Conservation (phyloP, 2,113 vertebrate genomes). For the Agelaius phoeniceus region DNA sequence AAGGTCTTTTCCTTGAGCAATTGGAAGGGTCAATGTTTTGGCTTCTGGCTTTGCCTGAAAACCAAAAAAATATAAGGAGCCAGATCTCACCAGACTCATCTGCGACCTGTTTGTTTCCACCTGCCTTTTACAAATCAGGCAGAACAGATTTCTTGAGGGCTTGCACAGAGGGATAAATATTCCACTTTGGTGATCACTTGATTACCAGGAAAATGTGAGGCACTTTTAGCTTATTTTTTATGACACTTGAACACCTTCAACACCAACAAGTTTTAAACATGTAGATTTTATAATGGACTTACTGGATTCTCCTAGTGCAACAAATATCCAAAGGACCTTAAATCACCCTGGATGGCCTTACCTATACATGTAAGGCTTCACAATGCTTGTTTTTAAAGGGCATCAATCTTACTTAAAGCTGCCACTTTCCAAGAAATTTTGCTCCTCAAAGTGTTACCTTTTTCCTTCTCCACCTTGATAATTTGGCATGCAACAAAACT, state of each 20-base stretch:
- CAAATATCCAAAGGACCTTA: not conserved
- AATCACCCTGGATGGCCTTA: not conserved
- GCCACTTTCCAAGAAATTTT: not conserved
- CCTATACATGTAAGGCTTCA: not conserved
- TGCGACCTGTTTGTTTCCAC: not conserved
- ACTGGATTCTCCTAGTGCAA: not conserved
- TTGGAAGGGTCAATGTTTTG: not conserved
- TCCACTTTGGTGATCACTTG: accelerated
- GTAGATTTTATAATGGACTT: accelerated
- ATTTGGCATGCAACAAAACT: not conserved
- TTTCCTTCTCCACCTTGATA: not conserved
- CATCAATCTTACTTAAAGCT: not conserved
- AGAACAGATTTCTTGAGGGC: not conserved
- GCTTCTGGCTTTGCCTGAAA: not conserved
- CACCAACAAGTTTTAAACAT: not conserved
- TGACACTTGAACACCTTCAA: not conserved
- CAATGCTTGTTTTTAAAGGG: not conserved
- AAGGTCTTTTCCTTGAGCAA: not conserved
- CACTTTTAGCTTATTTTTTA: not conserved
- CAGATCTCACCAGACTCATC: not conserved
- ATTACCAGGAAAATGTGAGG: not conserved
- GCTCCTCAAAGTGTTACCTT: not conserved
- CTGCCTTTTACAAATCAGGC: not conserved
- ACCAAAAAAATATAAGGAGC: not conserved
- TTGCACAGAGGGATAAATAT: not conserved